Evolutionary conservation across 2,113 vertebrate genomes (phyloP).

Genomic region (Sialia sialis): DNA sequence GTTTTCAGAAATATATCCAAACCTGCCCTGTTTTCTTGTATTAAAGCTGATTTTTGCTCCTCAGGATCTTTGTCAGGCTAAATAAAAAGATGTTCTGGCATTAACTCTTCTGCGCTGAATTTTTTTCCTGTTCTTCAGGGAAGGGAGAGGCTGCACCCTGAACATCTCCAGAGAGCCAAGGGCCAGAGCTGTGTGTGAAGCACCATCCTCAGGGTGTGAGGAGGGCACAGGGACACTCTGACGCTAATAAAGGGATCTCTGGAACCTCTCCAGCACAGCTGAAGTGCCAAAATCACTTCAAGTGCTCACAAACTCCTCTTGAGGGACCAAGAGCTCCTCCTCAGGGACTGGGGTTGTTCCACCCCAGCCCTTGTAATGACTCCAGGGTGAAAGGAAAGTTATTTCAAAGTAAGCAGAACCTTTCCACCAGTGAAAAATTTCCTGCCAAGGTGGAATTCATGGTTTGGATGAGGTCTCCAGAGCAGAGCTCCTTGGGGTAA

Average conservation of each 20-base stretch:
- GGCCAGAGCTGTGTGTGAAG: accelerated
- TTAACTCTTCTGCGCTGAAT: not conserved
- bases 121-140: accelerated
- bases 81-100: no score
- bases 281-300: not conserved
- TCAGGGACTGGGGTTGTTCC: accelerated
- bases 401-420: not conserved
- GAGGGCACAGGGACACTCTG: not conserved
- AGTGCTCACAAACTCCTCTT: not conserved
- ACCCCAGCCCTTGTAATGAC: not conserved
- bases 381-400: not conserved
- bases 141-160: not conserved
- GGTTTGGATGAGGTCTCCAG: not conserved
- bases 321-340: not conserved
- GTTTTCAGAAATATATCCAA: not conserved
- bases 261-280: not conserved
- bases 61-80: not conserved
- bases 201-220: not conserved
- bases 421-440: not conserved
- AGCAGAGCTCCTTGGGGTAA: accelerated
- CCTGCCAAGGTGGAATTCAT: not conserved
- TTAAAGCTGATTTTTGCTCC: not conserved
- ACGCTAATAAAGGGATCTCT: not conserved
- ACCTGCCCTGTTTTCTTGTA: accelerated
- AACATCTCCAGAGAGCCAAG: accelerated